phyloP scores from a whole-genome alignment of 2,888 invertebrate genomes.

The Schrankia costaestrigalis region DNA sequence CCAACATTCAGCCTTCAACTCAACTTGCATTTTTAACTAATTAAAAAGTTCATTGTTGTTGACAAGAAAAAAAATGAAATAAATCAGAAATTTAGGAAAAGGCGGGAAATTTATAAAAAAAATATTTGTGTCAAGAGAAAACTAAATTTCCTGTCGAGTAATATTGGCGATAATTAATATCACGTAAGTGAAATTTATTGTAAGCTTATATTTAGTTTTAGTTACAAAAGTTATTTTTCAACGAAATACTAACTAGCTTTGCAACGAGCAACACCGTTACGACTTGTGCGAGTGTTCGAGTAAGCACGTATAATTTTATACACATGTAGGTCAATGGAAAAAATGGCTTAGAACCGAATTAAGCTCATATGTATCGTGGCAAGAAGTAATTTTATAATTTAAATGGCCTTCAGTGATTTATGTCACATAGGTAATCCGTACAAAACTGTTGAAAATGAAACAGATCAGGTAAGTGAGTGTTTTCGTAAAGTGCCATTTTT shows the following conservation, averaged over 20 bases:
- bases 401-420: slow-evolving; percentile 81
- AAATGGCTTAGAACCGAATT: slow-evolving; percentile 76
- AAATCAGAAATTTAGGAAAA: slow-evolving; percentile 33
- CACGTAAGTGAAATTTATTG: too few species aligned
- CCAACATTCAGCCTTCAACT: too few species aligned
- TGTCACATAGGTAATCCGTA: slow-evolving; percentile 77
- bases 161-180: too few species aligned
- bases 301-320: slow-evolving; percentile 71
- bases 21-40: too few species aligned
- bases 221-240: slow-evolving; percentile 17
- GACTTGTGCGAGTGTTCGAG: too few species aligned
- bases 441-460: slow-evolving; percentile 77
- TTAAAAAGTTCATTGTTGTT: slow-evolving; percentile 1
- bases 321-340: slow-evolving; percentile 80
- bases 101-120: slow-evolving; percentile 52
- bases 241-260: slow-evolving; percentile 25
- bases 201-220: too few species aligned
- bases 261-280: slow-evolving; percentile 69
- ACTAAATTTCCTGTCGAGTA: slow-evolving; percentile 15
- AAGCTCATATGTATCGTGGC: slow-evolving; percentile 77
- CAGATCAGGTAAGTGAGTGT: slow-evolving; percentile 72
- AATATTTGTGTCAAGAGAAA: slow-evolving; percentile 12
- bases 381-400: slow-evolving; percentile 77
- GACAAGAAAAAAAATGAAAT: slow-evolving; percentile 27
- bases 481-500: slow-evolving; percentile 53